A percentile compares a stretch with the other conserved stretches of the same genome.
Conservation (phyloP, 2,113 vertebrate species). For the Bostrychus sinensis region DNA sequence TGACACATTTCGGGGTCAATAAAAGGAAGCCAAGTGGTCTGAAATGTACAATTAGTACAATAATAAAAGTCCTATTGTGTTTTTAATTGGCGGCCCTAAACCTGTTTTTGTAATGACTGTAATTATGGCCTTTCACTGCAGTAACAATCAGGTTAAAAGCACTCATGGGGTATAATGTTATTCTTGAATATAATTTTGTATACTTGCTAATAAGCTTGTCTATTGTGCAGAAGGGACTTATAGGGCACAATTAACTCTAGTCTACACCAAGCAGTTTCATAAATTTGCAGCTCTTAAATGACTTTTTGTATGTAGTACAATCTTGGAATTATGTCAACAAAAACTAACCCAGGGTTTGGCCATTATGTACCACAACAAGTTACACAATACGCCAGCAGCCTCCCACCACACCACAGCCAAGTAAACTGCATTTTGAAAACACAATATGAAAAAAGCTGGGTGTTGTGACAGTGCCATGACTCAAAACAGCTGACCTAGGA, state of each 20-base stretch:
- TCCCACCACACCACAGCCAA: too few relatives aligned
- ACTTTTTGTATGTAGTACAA: too few relatives aligned
- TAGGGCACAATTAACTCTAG: not conserved
- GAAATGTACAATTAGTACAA: slow-evolving; percentile 27
- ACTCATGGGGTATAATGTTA: not conserved
- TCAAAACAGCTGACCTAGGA: not conserved
- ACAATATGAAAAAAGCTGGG: not conserved
- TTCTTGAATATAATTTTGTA: not conserved
- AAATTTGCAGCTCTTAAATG: too few relatives aligned
- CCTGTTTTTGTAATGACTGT: slow-evolving; percentile 46
- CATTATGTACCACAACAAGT: not conserved
- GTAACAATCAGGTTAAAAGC: slow-evolving; percentile 11
- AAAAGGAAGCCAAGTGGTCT: slow-evolving; percentile 23
- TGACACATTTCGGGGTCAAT: slow-evolving; percentile 29
- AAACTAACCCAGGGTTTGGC: not conserved
- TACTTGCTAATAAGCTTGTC: not conserved
- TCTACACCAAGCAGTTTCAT: too few relatives aligned
- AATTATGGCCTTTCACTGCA: slow-evolving; percentile 28
- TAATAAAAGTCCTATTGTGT: slow-evolving; percentile 52
- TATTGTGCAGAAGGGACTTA: not conserved
- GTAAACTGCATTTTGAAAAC: not conserved
- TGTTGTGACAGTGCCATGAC: not conserved
- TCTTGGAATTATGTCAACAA: too few relatives aligned
- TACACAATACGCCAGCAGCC: not conserved
- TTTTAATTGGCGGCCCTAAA: slow-evolving; percentile 60